Percentiles rank a stretch among this genome's conserved stretches.
phyloP scores from a whole-genome alignment of 2,888 invertebrate genomes.

The Heliconius hortense region DNA sequence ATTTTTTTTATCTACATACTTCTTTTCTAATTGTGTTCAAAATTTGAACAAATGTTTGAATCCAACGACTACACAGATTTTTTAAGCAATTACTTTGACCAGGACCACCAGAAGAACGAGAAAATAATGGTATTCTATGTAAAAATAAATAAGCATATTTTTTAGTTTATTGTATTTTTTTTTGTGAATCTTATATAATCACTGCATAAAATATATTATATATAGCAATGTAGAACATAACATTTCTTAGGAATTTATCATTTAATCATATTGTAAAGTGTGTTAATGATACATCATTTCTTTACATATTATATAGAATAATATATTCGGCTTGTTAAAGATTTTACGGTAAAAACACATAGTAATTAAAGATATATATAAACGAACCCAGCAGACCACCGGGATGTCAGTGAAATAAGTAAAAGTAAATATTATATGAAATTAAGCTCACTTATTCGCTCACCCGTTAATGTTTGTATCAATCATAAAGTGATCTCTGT shows the following conservation, averaged over 20 bases:
- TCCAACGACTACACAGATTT: no score
- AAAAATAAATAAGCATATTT: no score
- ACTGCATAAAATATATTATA: no score
- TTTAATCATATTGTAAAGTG: background rate
- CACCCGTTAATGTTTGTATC: slow-evolving; percentile 9
- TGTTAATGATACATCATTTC: background rate
- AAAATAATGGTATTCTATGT: no score
- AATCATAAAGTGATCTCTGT: slow-evolving; percentile 11
- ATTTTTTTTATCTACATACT: no score
- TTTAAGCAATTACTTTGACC: no score
- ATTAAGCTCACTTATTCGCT: slow-evolving; percentile 10
- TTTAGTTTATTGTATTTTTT: no score
- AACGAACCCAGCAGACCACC: background rate
- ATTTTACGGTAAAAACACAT: background rate
- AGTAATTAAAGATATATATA: slow-evolving; percentile 9
- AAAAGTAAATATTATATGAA: slow-evolving; percentile 13
- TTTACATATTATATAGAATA: background rate
- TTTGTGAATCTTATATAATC: no score
- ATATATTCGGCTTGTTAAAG: background rate
- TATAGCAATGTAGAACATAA: no score
- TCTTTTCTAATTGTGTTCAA: no score
- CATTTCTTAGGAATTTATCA: background rate
- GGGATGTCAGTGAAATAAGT: background rate
- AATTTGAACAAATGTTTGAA: no score
- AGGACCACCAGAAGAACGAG: no score